Conservation (phyloP, 2,888 invertebrate species). For the Cepaea hortensis region DNA sequence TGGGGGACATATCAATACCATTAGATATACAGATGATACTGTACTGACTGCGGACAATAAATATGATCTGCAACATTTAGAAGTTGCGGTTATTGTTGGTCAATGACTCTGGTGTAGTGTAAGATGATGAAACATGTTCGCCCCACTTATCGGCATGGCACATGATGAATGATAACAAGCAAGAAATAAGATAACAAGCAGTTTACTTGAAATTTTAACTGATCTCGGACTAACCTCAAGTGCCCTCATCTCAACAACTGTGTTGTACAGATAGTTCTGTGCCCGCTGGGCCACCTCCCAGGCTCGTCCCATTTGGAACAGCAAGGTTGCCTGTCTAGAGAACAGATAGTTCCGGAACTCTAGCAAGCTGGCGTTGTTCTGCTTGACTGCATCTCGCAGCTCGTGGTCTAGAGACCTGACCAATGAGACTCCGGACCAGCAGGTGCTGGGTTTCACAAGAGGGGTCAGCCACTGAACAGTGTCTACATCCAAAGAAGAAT, state of each 20-base stretch:
- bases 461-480: slow-evolving; percentile 89
- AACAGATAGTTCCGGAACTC: slow-evolving; percentile 96
- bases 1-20: no score
- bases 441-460: slow-evolving; percentile 87
- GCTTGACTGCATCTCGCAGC: slow-evolving; percentile 72
- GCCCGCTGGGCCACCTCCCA: slow-evolving; percentile 94
- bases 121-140: no score
- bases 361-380: slow-evolving; percentile 84
- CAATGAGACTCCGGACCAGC: slow-evolving; percentile 88
- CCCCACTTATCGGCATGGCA: no score
- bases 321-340: slow-evolving; percentile 92
- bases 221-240: slow-evolving; percentile 80
- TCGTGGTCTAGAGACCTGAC: slow-evolving; percentile 71
- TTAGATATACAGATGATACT: no score
- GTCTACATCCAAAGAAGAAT: slow-evolving; percentile 78
- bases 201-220: no score
- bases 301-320: slow-evolving; percentile 80
- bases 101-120: no score
- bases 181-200: no score
- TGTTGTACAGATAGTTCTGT: slow-evolving; percentile 92
- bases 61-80: no score
- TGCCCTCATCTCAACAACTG: slow-evolving; percentile 88
- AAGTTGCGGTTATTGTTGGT: no score
- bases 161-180: no score
- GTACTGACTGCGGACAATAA: no score